phyloP scores from a whole-genome alignment of 2,797 vertebrate species.

The Danio tinwini region DNA sequence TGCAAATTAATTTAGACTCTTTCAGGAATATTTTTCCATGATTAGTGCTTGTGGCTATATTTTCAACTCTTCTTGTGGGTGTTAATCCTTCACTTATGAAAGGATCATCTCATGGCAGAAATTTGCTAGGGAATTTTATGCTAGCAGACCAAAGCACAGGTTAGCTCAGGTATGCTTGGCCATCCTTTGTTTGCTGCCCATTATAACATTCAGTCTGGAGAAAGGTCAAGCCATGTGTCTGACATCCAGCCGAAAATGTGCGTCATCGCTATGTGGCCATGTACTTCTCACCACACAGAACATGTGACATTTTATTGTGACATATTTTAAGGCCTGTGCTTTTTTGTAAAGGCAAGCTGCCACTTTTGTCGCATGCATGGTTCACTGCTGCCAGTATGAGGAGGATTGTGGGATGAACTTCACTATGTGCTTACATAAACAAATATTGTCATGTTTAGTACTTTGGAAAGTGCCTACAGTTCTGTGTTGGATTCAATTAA shows the following conservation, averaged over 20 bases:
- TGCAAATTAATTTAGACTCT: neutral
- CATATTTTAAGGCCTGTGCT: neutral
- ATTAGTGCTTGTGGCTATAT: conserved; percentile 17
- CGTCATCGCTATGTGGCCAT: conserved; percentile 14
- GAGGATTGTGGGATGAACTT: neutral
- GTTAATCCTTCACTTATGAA: conserved; percentile 11
- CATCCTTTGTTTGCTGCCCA: conserved; percentile 24
- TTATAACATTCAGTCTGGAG: conserved; percentile 1
- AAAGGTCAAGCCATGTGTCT: conserved; percentile 31
- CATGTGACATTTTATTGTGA: conserved; percentile 14
- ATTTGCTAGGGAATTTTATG: neutral
- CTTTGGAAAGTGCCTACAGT: conserved; percentile 1
- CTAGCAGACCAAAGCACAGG: neutral
- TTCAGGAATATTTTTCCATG: conserved; percentile 9
- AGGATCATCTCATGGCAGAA: neutral
- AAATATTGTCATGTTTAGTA: conserved; percentile 22
- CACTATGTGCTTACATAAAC: conserved; percentile 19
- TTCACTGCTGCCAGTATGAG: neutral
- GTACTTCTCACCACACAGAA: conserved; percentile 13
- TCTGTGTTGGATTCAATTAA: conserved; percentile 31
- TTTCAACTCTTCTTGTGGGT: neutral
- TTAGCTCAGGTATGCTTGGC: neutral
- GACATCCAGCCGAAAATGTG: conserved; percentile 16
- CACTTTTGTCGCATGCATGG: neutral
- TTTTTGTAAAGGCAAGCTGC: neutral